phyloP scores from a whole-genome alignment of 2,113 vertebrate species.

The Lagopus muta region DNA sequence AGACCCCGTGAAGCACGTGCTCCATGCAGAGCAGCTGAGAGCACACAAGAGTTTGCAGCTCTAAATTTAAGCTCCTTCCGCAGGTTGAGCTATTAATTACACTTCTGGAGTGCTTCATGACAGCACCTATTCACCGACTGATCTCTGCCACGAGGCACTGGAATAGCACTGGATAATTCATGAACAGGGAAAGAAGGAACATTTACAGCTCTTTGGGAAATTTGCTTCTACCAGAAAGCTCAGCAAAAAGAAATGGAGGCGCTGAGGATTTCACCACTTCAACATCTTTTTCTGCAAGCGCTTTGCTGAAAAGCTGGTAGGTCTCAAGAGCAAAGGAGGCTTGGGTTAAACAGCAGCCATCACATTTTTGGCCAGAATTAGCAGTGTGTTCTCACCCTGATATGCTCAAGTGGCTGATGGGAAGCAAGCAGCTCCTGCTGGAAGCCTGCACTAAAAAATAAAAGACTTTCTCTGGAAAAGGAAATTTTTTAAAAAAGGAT shows the following conservation, averaged over 20 bases:
- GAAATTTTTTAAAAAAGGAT: not conserved
- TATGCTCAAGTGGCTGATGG: not conserved
- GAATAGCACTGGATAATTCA: slow-evolving; percentile 19
- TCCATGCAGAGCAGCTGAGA: not conserved
- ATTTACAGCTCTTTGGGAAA: not conserved
- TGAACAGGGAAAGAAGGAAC: not conserved
- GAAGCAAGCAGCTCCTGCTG: slow-evolving; percentile 20
- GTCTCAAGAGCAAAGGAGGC: not conserved
- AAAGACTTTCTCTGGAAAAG: not conserved
- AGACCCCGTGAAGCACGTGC: fast-evolving
- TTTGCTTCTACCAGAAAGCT: not conserved
- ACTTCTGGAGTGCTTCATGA: slow-evolving; percentile 23
- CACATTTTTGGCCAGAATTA: slow-evolving; percentile 22
- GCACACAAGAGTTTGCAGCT: not conserved
- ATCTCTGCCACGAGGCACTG: slow-evolving; percentile 13
- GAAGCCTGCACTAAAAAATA: not conserved
- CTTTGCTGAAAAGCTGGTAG: not conserved
- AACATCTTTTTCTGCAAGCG: not conserved
- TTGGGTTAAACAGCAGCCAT: not conserved
- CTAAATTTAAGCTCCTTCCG: slow-evolving; percentile 33
- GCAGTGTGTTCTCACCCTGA: slow-evolving; percentile 1
- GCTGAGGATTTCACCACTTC: not conserved
- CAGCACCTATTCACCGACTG: not conserved
- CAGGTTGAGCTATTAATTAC: slow-evolving; percentile 48
- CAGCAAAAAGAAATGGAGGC: not conserved